Evolutionary conservation across 2,797 vertebrate species (phyloP).

Genomic region (Urosaurus nigricauda): DNA sequence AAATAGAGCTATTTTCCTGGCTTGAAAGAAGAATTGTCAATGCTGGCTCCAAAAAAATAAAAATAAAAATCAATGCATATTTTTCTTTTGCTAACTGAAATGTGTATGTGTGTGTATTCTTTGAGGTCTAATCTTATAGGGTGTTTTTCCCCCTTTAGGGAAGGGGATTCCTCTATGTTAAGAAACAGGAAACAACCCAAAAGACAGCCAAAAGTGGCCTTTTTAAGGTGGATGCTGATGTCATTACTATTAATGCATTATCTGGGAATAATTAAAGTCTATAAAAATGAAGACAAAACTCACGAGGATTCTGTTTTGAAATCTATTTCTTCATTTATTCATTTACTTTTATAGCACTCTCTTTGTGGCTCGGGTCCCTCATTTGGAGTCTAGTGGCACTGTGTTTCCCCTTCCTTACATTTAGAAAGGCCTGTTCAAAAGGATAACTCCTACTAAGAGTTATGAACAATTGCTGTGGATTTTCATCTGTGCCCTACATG

Average conservation of each 20-base stretch:
- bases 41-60: neutral
- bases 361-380: conserved; percentile 3
- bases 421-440: neutral
- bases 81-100: conserved; percentile 30
- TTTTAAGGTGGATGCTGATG: neutral
- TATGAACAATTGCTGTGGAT: neutral
- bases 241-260: conserved; percentile 44
- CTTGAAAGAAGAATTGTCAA: accelerated
- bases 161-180: conserved; percentile 12
- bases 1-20: conserved; percentile 36
- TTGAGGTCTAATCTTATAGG: conserved; percentile 5
- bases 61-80: conserved; percentile 32
- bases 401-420: neutral
- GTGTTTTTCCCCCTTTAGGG: neutral
- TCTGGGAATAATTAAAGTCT: conserved; percentile 45
- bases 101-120: neutral
- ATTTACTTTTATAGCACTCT: conserved; percentile 36
- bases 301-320: conserved; percentile 31
- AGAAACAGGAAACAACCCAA: neutral
- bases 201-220: neutral
- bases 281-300: conserved; percentile 39
- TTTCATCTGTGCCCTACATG: neutral
- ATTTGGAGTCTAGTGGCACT: neutral
- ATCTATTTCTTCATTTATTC: conserved; percentile 32
- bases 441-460: neutral